These are phyloP conservation scores for Apteryx owenii DNA, from an alignment of 2,113 vertebrate genomes.

Conservation along the genomic window DNA sequence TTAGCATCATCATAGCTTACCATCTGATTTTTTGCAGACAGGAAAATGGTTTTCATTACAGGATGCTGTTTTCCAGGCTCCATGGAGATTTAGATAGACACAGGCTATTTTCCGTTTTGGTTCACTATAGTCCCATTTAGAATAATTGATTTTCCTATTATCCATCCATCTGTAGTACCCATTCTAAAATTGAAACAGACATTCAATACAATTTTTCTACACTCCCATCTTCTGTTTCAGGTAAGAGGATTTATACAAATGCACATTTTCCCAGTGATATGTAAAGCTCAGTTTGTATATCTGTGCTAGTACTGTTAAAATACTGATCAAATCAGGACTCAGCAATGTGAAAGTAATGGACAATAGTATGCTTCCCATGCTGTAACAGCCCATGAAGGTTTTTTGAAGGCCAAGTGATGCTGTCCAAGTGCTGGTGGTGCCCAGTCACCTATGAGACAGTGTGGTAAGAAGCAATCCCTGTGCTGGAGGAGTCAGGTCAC, in stretches of 20 bases:
- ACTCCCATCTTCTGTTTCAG: not conserved
- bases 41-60: constrained; percentile 84
- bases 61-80: constrained; percentile 87
- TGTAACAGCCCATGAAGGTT: not conserved
- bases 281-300: not conserved
- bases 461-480: not conserved
- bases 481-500: not conserved
- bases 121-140: constrained; percentile 84
- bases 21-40: constrained; percentile 86
- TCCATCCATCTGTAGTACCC: constrained; percentile 84
- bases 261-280: not conserved
- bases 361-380: not conserved
- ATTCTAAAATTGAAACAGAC: constrained; percentile 73
- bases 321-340: not conserved
- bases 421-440: not conserved
- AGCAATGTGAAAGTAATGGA: not conserved
- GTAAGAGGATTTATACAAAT: not conserved
- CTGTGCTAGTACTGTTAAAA: not conserved
- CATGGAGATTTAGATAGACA: constrained; percentile 85
- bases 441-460: fast-evolving
- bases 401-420: not conserved
- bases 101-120: constrained; percentile 85
- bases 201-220: not conserved
- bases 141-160: constrained; percentile 82
- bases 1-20: constrained; percentile 66